phyloP scores from a whole-genome alignment of 1,140 invertebrate genomes.

The Diuraphis noxia region DNA sequence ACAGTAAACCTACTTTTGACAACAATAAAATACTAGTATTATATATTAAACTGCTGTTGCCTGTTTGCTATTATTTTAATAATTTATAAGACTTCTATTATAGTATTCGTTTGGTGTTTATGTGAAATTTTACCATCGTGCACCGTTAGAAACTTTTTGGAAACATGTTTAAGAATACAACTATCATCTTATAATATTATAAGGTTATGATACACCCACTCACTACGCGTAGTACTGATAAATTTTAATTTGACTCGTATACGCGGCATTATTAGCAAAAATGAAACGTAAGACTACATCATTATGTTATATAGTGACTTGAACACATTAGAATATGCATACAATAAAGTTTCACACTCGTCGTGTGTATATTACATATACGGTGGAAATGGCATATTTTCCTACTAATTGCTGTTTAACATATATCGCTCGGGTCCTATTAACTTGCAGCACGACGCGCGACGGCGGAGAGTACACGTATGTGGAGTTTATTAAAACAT shows the following conservation, averaged over 20 bases:
- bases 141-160: not conserved
- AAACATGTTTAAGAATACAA: not conserved
- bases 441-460: not conserved
- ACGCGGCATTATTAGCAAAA: not conserved
- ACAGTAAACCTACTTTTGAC: no score
- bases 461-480: not conserved
- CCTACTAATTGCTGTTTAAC: constrained; percentile 35
- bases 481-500: constrained; percentile 17
- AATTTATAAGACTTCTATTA: not conserved
- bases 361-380: not conserved
- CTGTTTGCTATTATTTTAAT: no score
- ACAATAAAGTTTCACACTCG: not conserved
- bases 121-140: not conserved
- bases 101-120: not conserved
- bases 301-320: not conserved
- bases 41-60: not conserved
- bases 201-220: not conserved
- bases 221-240: not conserved
- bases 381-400: not conserved
- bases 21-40: not conserved
- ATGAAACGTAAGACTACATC: not conserved
- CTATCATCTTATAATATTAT: not conserved
- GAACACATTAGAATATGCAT: not conserved
- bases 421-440: constrained; percentile 20
- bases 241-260: not conserved